These are phyloP conservation scores for Plectrocnemia conspersa DNA, from an alignment of 1,140 invertebrate genomes.

Conservation along the genomic window DNA sequence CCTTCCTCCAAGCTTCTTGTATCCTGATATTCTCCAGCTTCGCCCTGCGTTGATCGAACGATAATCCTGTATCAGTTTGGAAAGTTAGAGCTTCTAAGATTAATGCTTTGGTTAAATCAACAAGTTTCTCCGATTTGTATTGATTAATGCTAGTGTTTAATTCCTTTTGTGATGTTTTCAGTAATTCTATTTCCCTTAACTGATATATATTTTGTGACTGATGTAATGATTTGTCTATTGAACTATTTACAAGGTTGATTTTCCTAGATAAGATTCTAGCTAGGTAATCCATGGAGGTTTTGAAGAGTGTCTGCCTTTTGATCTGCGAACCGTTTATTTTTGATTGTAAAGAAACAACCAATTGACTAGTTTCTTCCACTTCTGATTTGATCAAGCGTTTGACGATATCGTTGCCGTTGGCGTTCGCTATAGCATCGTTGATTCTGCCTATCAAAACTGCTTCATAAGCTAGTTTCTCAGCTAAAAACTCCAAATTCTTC, in stretches of 20 bases:
- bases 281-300: conserved; percentile 58
- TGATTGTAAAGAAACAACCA: conserved; percentile 62
- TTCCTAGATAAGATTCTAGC: conserved; percentile 60
- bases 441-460: conserved; percentile 61
- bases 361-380: conserved; percentile 68
- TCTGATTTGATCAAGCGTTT: conserved; percentile 56
- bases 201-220: conserved; percentile 43
- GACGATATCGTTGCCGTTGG: conserved; percentile 51
- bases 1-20: conserved; percentile 62
- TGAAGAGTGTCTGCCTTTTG: conserved; percentile 51
- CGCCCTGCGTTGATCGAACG: conserved; percentile 40
- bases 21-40: conserved; percentile 48
- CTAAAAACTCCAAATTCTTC: conserved; percentile 63
- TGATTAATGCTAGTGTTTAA: conserved; percentile 56
- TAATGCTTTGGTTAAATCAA: conserved; percentile 60
- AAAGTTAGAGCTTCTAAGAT: conserved; percentile 61
- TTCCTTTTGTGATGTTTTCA: conserved; percentile 58
- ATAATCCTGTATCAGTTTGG: conserved; percentile 43
- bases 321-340: conserved; percentile 58
- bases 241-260: conserved; percentile 47
- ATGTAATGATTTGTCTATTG: conserved; percentile 37
- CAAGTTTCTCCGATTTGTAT: conserved; percentile 65
- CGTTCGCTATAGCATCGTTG: conserved; percentile 53
- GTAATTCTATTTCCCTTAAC: conserved; percentile 52
- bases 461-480: conserved; percentile 73